Percentiles rank a stretch among this genome's conserved stretches.
phyloP scores from a whole-genome alignment of 2,888 invertebrate species.

The Gasteruption jaculator region DNA sequence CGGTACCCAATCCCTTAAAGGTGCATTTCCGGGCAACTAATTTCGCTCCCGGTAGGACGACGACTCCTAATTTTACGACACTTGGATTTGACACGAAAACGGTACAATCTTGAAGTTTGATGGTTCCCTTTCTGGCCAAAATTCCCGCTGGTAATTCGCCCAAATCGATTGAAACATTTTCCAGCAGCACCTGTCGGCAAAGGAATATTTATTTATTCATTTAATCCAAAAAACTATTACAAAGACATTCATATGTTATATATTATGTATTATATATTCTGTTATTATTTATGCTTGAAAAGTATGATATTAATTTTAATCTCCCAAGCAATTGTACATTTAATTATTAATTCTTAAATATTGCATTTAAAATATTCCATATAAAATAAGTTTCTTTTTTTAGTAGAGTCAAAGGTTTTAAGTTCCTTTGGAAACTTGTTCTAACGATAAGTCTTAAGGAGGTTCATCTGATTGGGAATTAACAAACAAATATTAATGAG shows the following conservation, averaged over 20 bases:
- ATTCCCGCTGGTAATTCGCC: slow-evolving; percentile 55
- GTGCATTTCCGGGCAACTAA: slow-evolving; percentile 53
- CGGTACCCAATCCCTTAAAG: slow-evolving; percentile 55
- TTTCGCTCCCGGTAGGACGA: slow-evolving; percentile 52
- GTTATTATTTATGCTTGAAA: no score
- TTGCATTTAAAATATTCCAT: no score
- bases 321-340: no score
- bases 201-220: slow-evolving; percentile 1
- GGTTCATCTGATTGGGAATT: no score
- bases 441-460: no score
- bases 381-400: no score
- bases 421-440: no score
- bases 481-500: no score
- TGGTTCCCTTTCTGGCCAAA: slow-evolving; percentile 53
- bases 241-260: background rate
- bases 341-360: no score
- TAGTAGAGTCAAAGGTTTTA: no score
- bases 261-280: background rate
- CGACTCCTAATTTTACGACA: slow-evolving; percentile 56
- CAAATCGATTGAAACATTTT: slow-evolving; percentile 57
- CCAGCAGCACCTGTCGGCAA: slow-evolving; percentile 47
- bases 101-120: slow-evolving; percentile 54
- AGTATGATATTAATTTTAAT: no score
- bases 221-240: slow-evolving; percentile 6
- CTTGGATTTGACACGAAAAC: slow-evolving; percentile 54